Percentiles rank a stretch among this genome's conserved stretches.
Conservation (phyloP, 1,140 invertebrate species). For the Solenopsis invicta region DNA sequence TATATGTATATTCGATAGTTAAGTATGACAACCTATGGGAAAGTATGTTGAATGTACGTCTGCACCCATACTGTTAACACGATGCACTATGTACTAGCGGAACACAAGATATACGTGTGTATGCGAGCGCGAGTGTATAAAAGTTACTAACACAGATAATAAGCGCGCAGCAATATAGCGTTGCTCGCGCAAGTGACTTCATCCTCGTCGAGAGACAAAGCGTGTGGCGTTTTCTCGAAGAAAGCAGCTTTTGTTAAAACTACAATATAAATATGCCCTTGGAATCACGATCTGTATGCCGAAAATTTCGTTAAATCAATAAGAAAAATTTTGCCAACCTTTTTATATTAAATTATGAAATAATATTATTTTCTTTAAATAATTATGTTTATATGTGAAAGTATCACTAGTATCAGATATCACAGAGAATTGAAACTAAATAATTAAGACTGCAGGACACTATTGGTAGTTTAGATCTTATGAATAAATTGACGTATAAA, state of each 20-base stretch:
- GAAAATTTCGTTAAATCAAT: not conserved
- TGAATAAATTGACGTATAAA: too few species aligned
- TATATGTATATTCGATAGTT: slow-evolving; percentile 6
- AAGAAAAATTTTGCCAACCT: not conserved
- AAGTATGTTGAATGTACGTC: slow-evolving; percentile 37
- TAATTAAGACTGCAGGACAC: too few species aligned
- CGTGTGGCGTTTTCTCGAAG: slow-evolving; percentile 31
- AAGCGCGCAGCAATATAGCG: not conserved
- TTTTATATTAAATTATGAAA: not conserved
- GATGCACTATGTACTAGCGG: not conserved
- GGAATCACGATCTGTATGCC: not conserved
- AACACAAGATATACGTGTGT: not conserved
- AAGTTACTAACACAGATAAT: not conserved
- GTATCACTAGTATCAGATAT: not conserved
- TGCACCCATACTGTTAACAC: slow-evolving; percentile 44
- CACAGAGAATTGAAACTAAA: too few species aligned
- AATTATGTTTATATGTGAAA: not conserved
- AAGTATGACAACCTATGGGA: slow-evolving; percentile 37
- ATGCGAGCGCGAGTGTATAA: too few species aligned
- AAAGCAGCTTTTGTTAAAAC: slow-evolving; percentile 32
- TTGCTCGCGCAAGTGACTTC: not conserved
- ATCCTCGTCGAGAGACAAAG: slow-evolving; percentile 40
- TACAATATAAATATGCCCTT: slow-evolving; percentile 32
- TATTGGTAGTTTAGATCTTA: too few species aligned
- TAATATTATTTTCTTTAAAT: not conserved